Evolutionary conservation across 2,113 vertebrate species (phyloP), one percentile per base, ranked within the genome.

Genomic region (Canis aureus): DNA sequence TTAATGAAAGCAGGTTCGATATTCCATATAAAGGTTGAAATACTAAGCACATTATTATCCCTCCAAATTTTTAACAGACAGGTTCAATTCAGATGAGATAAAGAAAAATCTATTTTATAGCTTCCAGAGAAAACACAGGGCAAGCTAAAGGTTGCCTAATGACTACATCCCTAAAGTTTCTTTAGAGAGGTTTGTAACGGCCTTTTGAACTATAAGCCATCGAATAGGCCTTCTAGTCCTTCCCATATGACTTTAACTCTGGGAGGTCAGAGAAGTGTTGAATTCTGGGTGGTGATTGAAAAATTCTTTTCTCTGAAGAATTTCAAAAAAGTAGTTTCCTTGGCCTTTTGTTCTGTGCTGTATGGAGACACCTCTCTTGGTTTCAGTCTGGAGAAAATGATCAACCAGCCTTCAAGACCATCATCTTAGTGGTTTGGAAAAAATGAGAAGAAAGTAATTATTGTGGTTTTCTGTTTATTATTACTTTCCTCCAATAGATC

Each of bases 1-100:
- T 97, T 89, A 95, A 92, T 94, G 64, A 93, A 97, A 97, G 38
- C 55, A 97, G 49, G 55, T 67, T 96, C 74, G 87, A 23, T 96
- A 87, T 93, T 97, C 71, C 94, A 74, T 93, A 16, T 60, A 93
- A 96, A 90, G 88, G 66, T 97, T n/a, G 1, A 93, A 97, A 97
- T 92, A 80, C 78, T 91, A 95, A 97, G 38, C 79, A 95, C 78
- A 91, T 87, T 96, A 92, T 98, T 96, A 93, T 94, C 82, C 59
- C 64, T 95, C 67, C 51, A 96, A 35, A 80, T 76, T 97, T 97
- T 98, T 93, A 96, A 91, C 87, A 88, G 60, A 84, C 78, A 97
- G 55, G 27, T 94, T 73, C 73, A 96, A 95, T 97, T 97, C 89
- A 95, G 62, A 91, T 15, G 6, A 94, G 96, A 97, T 97, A 76